Evolutionary conservation across 2,888 invertebrate genomes (phyloP).

Genomic region (Lepidocyrtinus sp.): DNA sequence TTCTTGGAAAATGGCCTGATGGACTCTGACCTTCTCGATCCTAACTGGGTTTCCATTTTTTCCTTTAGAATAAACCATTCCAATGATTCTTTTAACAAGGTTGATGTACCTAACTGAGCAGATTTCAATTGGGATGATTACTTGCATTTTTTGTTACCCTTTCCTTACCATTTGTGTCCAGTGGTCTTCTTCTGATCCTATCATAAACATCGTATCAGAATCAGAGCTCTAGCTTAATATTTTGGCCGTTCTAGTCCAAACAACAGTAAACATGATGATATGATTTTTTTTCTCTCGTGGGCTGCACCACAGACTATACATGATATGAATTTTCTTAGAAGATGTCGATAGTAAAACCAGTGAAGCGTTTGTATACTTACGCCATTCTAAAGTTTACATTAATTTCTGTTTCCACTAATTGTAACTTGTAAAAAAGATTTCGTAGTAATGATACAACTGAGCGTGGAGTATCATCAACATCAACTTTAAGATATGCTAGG

Average conservation of each 20-base stretch:
- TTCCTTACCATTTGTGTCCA: conserved; percentile 32
- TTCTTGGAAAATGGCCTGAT: too few species aligned
- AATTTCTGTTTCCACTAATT: too few species aligned
- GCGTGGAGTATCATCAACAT: conserved; percentile 7
- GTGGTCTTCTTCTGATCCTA: conserved; percentile 7
- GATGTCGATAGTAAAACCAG: conserved; percentile 1
- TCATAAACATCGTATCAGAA: conserved; percentile 8
- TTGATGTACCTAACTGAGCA: neutral
- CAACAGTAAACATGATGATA: neutral
- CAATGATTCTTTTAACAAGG: too few species aligned
- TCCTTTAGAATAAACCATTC: too few species aligned
- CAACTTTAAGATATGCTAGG: too few species aligned
- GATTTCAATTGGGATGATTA: conserved; percentile 10
- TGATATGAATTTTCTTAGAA: neutral
- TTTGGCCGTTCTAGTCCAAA: neutral
- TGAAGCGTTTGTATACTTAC: too few species aligned
- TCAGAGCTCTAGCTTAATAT: neutral
- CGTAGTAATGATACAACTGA: too few species aligned
- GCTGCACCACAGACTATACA: too few species aligned
- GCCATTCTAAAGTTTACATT: too few species aligned
- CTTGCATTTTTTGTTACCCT: conserved; percentile 23
- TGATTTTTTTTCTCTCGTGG: neutral
- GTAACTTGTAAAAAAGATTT: too few species aligned
- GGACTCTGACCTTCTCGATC: too few species aligned
- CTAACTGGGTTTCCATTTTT: too few species aligned